A percentile compares a stretch with the other conserved stretches of the same genome.
These are phyloP conservation scores for Argyra leucocephala DNA, from an alignment of 2,888 invertebrate genomes.

Conservation along the genomic window DNA sequence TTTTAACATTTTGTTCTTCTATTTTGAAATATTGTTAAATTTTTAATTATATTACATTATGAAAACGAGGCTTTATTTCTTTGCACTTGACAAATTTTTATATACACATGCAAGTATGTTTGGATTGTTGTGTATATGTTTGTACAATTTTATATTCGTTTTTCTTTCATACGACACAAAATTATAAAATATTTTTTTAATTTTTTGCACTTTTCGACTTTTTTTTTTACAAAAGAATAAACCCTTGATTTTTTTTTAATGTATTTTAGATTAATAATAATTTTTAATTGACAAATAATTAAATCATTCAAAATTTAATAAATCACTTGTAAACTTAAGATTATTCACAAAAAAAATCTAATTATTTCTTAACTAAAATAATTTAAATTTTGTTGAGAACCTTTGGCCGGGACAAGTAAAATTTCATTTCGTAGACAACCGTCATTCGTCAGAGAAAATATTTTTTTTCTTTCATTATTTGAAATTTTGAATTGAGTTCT, in stretches of 20 bases:
- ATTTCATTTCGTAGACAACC: background rate
- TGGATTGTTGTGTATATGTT: no score
- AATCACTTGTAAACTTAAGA: no score
- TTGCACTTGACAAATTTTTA: background rate
- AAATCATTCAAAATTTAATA: background rate
- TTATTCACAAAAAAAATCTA: background rate
- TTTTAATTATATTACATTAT: background rate
- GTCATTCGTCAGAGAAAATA: background rate
- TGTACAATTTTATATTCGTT: no score
- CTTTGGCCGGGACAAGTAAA: conserved; percentile 7
- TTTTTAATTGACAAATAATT: no score
- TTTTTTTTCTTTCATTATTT: background rate
- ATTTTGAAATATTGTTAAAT: no score
- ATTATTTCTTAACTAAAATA: background rate
- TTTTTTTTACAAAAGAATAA: background rate
- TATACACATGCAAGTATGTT: no score
- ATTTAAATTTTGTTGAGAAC: conserved; percentile 2
- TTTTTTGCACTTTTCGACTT: no score
- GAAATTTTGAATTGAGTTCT: no score
- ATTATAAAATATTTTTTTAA: no score
- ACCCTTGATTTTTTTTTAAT: no score
- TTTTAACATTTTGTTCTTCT: no score
- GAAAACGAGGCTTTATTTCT: background rate
- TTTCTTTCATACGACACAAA: background rate
- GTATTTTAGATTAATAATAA: no score